These are phyloP conservation scores for Erannis defoliaria DNA, from an alignment of 2,888 invertebrate species.

Conservation along the genomic window DNA sequence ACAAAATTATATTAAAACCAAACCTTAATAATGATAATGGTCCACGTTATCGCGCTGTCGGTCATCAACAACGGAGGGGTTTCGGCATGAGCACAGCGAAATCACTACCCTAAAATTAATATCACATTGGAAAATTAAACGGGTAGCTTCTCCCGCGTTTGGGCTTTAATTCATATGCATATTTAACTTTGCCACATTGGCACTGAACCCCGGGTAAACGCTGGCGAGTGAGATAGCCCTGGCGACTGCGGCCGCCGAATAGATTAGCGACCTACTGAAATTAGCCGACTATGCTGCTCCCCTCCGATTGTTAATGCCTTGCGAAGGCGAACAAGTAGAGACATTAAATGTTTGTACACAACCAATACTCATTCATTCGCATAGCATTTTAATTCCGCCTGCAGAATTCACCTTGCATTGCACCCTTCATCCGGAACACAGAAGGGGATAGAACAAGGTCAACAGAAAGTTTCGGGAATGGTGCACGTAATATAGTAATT, in stretches of 20 bases:
- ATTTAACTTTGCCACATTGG: slow-evolving; percentile 67
- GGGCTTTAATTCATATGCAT: slow-evolving; percentile 61
- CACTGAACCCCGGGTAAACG: slow-evolving; percentile 59
- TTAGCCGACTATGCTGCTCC: slow-evolving; percentile 58
- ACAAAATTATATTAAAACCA: slow-evolving; percentile 36
- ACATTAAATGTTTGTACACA: slow-evolving; percentile 59
- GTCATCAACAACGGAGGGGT: slow-evolving; percentile 54
- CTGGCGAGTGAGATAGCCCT: slow-evolving; percentile 57
- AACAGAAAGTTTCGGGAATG: slow-evolving; percentile 54
- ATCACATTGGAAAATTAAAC: slow-evolving; percentile 74
- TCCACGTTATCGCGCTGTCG: slow-evolving; percentile 71
- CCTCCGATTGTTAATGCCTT: slow-evolving; percentile 60
- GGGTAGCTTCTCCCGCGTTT: slow-evolving; percentile 53
- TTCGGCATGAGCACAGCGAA: slow-evolving; percentile 63
- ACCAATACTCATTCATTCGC: slow-evolving; percentile 48
- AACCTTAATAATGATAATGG: slow-evolving; percentile 53
- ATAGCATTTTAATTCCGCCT: slow-evolving; percentile 50
- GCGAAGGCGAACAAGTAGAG: slow-evolving; percentile 57
- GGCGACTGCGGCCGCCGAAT: slow-evolving; percentile 40
- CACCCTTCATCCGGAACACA: slow-evolving; percentile 58
- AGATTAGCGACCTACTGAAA: slow-evolving; percentile 52
- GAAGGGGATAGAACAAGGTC: slow-evolving; percentile 64
- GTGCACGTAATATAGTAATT: slow-evolving; percentile 56
- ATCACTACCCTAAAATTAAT: slow-evolving; percentile 76
- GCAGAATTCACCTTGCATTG: slow-evolving; percentile 65